Base-by-base conservation (phyloP, 1,140 invertebrate genomes). In the Calosoma granatense region DNA sequence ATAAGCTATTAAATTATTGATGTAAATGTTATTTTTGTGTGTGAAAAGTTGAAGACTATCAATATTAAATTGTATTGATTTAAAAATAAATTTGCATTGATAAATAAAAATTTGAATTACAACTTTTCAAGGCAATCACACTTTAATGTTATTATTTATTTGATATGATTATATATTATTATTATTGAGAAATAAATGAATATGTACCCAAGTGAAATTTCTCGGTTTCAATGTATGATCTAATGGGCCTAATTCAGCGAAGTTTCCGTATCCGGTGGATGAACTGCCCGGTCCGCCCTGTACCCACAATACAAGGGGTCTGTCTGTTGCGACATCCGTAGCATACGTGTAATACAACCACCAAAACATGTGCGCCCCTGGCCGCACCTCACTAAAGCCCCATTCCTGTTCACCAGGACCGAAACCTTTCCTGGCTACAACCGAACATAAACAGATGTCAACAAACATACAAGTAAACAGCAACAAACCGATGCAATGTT, bases 341-440 rank as follows among this genome's bases (percentile, higher is more conserved):
- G 80, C 81, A 0, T 78, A 82, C 1, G 84, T 82, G 61, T 86
- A 85, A 66, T 87, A 89, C 1, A 92, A 67, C 87, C 88, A 91
- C 76, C 86, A 91, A 67, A 92, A 92, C 79, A 90, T 88, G 43
- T 88, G 77, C 1, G 88, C 87, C 0, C 81, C 77, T 2, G 78
- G 70, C 3, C 87, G 77, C 0, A 92, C 86, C 20, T 75, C 76
- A 0, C 79, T 78, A 63, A 78, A 84, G 26, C 81, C 83, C 81
- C 82, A 87, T 60, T 85, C 82, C 70, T 87, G 81, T 43, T 81
- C 78, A 0, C 77, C 79, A 1, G 73, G 68, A n/a, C 78, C 78
- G 55, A 80, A 77, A 14, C 79, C 79, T 63, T 56, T 12, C 6
- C 60, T 60, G 52, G 54, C 67, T 69, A 53, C 43, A 60, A 60